These are phyloP conservation scores for Tetramorium bicarinatum DNA, from an alignment of 2,888 invertebrate genomes.

Conservation along the genomic window DNA sequence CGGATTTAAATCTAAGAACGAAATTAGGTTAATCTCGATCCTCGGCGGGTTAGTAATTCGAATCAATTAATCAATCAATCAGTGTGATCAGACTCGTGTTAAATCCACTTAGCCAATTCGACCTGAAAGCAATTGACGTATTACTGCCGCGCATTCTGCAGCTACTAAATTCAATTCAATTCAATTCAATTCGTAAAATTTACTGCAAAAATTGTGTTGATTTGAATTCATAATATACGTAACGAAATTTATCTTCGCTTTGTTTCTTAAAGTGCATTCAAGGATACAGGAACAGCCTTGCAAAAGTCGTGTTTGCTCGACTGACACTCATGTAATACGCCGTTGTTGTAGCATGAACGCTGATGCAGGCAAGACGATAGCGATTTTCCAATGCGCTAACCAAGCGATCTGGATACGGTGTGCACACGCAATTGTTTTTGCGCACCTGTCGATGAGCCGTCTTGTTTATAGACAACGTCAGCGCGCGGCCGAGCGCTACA, in stretches of 20 bases:
- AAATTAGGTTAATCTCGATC: conserved; percentile 32
- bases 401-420: conserved; percentile 25
- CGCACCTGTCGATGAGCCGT: conserved; percentile 5
- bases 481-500: conserved; percentile 21
- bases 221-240: neutral
- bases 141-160: neutral
- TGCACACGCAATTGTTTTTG: conserved; percentile 17
- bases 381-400: conserved; percentile 19
- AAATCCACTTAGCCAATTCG: neutral
- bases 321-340: neutral
- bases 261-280: too few relatives aligned
- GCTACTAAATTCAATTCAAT: too few relatives aligned
- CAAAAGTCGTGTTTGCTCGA: conserved; percentile 11
- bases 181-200: neutral
- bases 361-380: neutral
- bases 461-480: conserved; percentile 6
- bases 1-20: neutral
- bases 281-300: neutral
- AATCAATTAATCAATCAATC: conserved; percentile 29
- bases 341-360: neutral
- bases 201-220: neutral
- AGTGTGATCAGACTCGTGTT: neutral
- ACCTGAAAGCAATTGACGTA: neutral
- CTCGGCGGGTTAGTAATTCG: conserved; percentile 13
- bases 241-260: neutral